Evolutionary conservation across 2,113 vertebrate genomes (phyloP), one percentile per base, ranked within the genome.

Genomic region (Brachyistius frenatus): DNA sequence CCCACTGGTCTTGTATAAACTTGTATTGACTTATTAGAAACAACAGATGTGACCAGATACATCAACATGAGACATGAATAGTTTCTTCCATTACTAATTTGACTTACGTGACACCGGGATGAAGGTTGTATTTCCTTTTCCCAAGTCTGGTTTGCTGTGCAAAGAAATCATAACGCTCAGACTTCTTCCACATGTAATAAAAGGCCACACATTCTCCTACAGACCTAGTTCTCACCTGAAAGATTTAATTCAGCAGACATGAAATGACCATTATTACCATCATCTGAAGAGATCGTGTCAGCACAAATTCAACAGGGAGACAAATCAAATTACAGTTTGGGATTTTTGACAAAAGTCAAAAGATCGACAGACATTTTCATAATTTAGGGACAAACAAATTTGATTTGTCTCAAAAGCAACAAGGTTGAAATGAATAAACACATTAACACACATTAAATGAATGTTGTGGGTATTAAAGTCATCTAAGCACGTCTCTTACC

Each of bases 161-260:
- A 94, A 98, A 99, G 95, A 98, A 99, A 95, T 98, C 97, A 23
- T 98, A 98, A 89, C 96, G 96, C 91, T 99, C 98, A 1, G 98
- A 99, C 88, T 99, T 99, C 90, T 99, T 99, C 98, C 98, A 99
- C 98, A 99, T 99, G 93, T 99, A 99, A 93, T 99, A 99, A 91
- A 99, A 99, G 16, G 98, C 97, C 86, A 99, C 97, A 93, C 98
- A 99, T 85, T 99, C 98, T 79, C 98, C 98, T 89, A 99, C 98
- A 7, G 97, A 99, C 85, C 98, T 95, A 72, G 98, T 99, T 94
- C 98, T 96, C 76, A 99, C 98, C 98, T 99, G 69, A 91, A 90
- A 91, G 92, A 93, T 93, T 92, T 94, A 91, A 94, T 92, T 93
- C 90, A 93, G 91, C 91, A 93, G 86, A 93, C 89, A 93, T 83